Evolutionary conservation across 64 coral and sea anemone genomes (phyloP), one percentile per base, ranked within the genome.

Genomic region (Acropora yongei): DNA sequence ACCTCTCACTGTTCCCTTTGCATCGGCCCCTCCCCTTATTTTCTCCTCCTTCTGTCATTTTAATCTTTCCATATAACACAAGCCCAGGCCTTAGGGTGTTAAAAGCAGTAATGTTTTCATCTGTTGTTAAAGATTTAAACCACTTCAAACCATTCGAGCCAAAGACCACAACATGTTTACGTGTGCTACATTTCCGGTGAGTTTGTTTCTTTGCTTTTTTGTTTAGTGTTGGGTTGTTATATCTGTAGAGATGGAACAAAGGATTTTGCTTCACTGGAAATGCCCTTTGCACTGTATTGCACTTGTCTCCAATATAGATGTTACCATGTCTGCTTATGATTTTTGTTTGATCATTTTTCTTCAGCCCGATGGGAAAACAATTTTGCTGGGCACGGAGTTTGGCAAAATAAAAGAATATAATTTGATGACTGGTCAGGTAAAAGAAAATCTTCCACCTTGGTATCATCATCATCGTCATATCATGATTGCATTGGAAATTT

Each of bases 351-450:
- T 12, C 76, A 61, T 10, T 0, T 55, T 55, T 55, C 10, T 45
- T 12, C 77, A 98, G 96, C 92, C 92, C 5, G 89, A 92, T 92
- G 90, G 89, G 13, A 94, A 98, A 43, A 82, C 89, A 1, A 89
- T 98, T 49, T 77, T 94, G 47, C 75, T 98, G 10, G 96, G 96
- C 5, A 95, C 96, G n/a, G 93, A 94, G 44, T 84, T 89, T 42
- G 96, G 96, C 5, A 93, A 98, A 12, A 13, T 98, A 0, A 98
- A 98, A 73, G 67, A 88, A 17, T 98, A 84, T 49, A 98, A 98
- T 80, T 47, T 92, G 4, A 78, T 88, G 14, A 81, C 96, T 41
- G 96, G 92, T 17, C 85, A 90, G 96, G 96, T 98, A 95, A 7
- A 13, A 30, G 30, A 9, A 74, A 40, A 16, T 7, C 12, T 19